Evolutionary conservation across 2,888 invertebrate species (phyloP), one percentile per base, ranked within the genome.

Genomic region (Amblyjoppa proteus): DNA sequence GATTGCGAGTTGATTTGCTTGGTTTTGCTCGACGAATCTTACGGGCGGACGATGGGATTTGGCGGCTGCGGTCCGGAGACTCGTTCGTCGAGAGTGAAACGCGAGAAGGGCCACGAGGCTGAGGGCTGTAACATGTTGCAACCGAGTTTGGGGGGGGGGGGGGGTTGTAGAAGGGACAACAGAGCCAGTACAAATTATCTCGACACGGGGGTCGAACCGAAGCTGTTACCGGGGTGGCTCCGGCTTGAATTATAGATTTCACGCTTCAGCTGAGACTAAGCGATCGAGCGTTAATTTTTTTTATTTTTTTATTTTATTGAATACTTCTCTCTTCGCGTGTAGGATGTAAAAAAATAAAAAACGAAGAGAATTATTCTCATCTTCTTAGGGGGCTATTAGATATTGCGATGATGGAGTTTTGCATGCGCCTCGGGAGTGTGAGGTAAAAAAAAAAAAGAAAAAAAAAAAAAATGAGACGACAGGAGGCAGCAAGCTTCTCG

Each of bases 191-290:
- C 74, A 81, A 77, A 87, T 82, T 86, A 85, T 73, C 64, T 83
- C 20, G 66, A 53, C 78, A 61, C 34, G 56, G 77, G 53, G 25
- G 38, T 58, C 28, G 25, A 64, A 16, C 20, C 25, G 56, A 75
- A 20, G 56, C 79, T 51, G 69, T 61, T 58, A 13, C 71, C 76
- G 82, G 58, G 61, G 75, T 20, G 75, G 66, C 71, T 77, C 75
- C 80, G 81, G 87, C 45, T 81, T 86, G 87, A 89, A 89, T 90
- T 89, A 88, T 85, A 88, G 88, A 89, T 88, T 89, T 88, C 86
- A 90, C 88, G 89, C 89, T 89, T 83, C 87, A 84, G 80, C 84
- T 88, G 80, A 87, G 86, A 88, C 88, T 87, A 88, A 90, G 78
- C 58, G 69, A 68, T 74, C 71, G 45, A 70, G 61, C 71, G 69